Percentiles rank a stretch among this genome's conserved stretches.
These are phyloP conservation scores for Riptortus pedestris DNA, from an alignment of 1,140 invertebrate genomes.

Conservation along the genomic window DNA sequence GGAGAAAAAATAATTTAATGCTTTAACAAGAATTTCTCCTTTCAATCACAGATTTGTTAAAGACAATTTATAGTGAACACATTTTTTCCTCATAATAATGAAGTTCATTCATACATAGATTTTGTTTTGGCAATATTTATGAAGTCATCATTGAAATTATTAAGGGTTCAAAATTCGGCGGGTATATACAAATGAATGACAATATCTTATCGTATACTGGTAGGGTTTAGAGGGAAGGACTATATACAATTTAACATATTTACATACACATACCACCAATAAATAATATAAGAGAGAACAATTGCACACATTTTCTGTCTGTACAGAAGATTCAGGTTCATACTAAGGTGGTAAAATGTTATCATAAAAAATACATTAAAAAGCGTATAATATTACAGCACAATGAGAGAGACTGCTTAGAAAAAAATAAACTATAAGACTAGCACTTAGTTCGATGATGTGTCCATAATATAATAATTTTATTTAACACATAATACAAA, in stretches of 20 bases:
- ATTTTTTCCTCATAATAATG: not conserved
- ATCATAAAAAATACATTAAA: not conserved
- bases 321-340: not conserved
- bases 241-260: conserved; percentile 9
- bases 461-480: not conserved
- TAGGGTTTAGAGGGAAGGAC: not conserved
- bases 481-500: too few species aligned
- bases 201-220: conserved; percentile 13
- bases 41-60: conserved; percentile 14
- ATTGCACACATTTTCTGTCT: conserved; percentile 5
- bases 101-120: not conserved
- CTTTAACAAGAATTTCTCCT: not conserved
- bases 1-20: not conserved
- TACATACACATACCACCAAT: conserved; percentile 17
- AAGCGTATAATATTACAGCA: conserved; percentile 13
- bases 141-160: not conserved
- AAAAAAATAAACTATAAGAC: conserved; percentile 4
- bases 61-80: conserved; percentile 3
- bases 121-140: not conserved
- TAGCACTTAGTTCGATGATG: conserved; percentile 14
- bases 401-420: conserved; percentile 6
- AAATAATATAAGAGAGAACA: conserved; percentile 5
- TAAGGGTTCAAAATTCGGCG: not conserved
- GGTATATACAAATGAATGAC: conserved; percentile 8
- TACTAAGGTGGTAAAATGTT: not conserved